A percentile compares a stretch with the other conserved stretches of the same genome.
Conservation (phyloP, 2,797 vertebrate species). For the Percopsis omiscomaycus region DNA sequence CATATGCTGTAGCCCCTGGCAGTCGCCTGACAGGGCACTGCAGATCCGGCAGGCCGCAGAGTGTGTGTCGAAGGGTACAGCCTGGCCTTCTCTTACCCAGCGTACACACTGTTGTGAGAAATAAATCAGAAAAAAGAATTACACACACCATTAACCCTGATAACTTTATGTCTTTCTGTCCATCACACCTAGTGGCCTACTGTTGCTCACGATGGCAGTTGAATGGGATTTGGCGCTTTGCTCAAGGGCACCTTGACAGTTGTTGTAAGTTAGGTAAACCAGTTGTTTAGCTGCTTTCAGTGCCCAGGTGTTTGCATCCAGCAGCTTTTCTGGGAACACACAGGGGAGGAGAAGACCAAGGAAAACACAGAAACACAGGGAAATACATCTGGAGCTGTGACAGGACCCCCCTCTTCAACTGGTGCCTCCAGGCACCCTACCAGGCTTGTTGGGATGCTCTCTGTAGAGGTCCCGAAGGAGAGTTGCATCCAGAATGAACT, state of each 20-base stretch:
- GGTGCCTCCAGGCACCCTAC: too few relatives aligned
- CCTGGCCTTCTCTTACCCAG: conserved; percentile 53
- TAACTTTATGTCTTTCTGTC: background rate
- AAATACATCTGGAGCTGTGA: too few relatives aligned
- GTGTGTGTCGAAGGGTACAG: conserved; percentile 77
- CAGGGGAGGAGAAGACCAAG: too few relatives aligned
- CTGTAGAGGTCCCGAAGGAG: too few relatives aligned
- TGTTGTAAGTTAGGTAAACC: background rate
- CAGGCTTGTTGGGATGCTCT: too few relatives aligned
- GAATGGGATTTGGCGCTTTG: conserved; percentile 5
- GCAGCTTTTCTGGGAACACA: background rate
- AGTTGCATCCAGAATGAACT: too few relatives aligned
- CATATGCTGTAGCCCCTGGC: conserved; percentile 82
- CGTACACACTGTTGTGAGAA: too few relatives aligned
- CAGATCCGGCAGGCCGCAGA: conserved; percentile 73
- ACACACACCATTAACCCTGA: too few relatives aligned
- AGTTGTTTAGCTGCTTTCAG: too few relatives aligned
- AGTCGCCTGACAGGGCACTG: conserved; percentile 80
- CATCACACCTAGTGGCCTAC: conserved; percentile 6
- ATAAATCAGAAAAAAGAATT: too few relatives aligned
- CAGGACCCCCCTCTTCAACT: too few relatives aligned
- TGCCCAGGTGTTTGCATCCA: background rate
- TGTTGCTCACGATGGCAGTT: background rate
- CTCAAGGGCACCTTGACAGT: background rate
- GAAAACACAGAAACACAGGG: too few relatives aligned